These are phyloP conservation scores for Holothuria glaberrima DNA, from an alignment of 35 echinoderm and acorn worm species.

Conservation along the genomic window DNA sequence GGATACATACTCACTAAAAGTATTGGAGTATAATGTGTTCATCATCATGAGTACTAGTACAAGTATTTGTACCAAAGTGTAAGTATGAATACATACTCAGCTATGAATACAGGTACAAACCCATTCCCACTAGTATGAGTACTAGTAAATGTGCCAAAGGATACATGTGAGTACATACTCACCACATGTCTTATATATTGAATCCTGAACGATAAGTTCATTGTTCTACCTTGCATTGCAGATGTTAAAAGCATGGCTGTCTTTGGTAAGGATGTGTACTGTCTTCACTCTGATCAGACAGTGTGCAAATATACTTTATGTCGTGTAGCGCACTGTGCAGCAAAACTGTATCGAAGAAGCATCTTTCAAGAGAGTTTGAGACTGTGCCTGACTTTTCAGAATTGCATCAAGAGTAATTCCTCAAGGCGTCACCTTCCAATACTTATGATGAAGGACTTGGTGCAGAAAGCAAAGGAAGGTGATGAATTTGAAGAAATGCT, in stretches of 20 bases:
- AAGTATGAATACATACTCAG: too few relatives aligned
- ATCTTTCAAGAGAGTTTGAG: not conserved
- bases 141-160: too few relatives aligned
- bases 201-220: too few relatives aligned
- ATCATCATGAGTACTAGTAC: too few relatives aligned
- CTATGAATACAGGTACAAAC: too few relatives aligned
- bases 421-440: not conserved
- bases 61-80: too few relatives aligned
- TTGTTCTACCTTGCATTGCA: not conserved
- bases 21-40: too few relatives aligned
- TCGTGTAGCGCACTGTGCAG: not conserved
- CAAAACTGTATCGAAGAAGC: conserved; percentile 5
- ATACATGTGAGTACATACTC: too few relatives aligned
- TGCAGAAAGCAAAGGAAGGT: not conserved
- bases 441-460: not conserved
- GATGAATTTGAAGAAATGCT: not conserved
- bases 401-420: not conserved
- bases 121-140: too few relatives aligned
- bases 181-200: too few relatives aligned
- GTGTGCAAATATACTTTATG: not conserved
- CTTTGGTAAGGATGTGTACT: conserved; percentile 19
- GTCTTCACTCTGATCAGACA: conserved; percentile 4
- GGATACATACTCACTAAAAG: too few relatives aligned
- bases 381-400: conserved; percentile 12
- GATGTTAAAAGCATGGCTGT: conserved; percentile 2